Evolutionary conservation across 2,113 vertebrate genomes (phyloP), one percentile per base, ranked within the genome.

Genomic region (Antechinus stuartii): DNA sequence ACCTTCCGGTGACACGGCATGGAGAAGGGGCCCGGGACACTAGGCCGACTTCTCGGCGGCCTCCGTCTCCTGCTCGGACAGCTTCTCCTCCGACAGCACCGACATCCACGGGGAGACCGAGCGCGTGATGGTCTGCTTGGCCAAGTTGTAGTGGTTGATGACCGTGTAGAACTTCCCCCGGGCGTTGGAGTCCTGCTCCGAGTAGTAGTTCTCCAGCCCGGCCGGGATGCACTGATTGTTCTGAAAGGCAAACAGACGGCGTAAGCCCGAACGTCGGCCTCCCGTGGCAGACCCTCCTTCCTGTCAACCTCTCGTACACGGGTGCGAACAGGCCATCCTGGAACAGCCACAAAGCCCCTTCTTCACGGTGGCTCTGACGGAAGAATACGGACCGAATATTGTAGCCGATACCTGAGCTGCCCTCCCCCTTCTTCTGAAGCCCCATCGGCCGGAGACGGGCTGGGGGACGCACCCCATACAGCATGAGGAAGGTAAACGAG

Each of bases 91-190:
- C 0, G 99, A 99, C 98, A 99, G 99, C 92, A 99, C 99, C 0
- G 99, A 99, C 99, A 99, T 99, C 99, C 99, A 99, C 0, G 99
- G 99, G 0, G 99, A 99, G 90, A 99, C 99, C 0, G 99, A 99
- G 97, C 99, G 99, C 0, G 99, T 99, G 98, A 99, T 99, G 98
- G 99, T 99, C 98, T 99, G 99, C 98, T 99, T 99, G 98, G 99
- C 99, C 97, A 99, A 99, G 96, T 99, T 99, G 99, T 99, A 99
- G 98, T 99, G 99, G 98, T 99, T 99, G 97, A 99, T 99, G 98
- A 99, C 99, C 0, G 99, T 99, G 97, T 99, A 99, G 97, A 99
- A 99, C 46, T 99, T 99, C 95, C 99, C 99, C 91, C 99, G 99
- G 93, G 99, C 98, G 0, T 97, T 99, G 94, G 99, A 98, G 91